Evolutionary conservation across 2,888 invertebrate genomes (phyloP), one percentile per base, ranked within the genome.

Genomic region (Zonitis immaculata): DNA sequence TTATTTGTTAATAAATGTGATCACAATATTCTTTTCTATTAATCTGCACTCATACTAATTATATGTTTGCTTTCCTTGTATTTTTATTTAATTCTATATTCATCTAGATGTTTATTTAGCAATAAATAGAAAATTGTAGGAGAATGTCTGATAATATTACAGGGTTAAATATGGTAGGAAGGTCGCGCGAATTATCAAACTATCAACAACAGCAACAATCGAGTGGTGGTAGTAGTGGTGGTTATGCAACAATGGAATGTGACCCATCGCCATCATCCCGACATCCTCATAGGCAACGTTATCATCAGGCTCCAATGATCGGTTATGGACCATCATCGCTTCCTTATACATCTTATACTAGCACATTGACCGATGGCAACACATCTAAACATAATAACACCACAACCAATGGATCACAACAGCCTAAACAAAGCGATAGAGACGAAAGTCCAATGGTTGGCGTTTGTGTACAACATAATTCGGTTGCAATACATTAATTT

Each of bases 391-490:
- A 48, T 44, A 49, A 52, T 51, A 62, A 57, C 49, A 57, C 62
- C 30, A 60, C 61, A 44, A 57, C 64, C 30, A 71, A 70, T 58
- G 69, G 73, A 55, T 69, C 73, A 43, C 74, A 61, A 49, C 75
- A 58, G 61, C 69, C 58, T 67, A 70, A 66, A 65, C 61, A 68
- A 66, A 56, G 66, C 67, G 81, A 82, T 63, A 76, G 82, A 62
- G 86, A 87, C 65, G 87, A 87, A 71, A 87, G 88, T 69, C 88
- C 89, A 64, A 89, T 93, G 89, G 87, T 92, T 70, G 90, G 88
- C 61, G 91, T 91, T 66, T 91, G 92, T 79, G 87, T 91, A 73
- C 90, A 91, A 78, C 92, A 93, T 80, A 91, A 90, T 80, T 92
- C 94, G 69, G 93, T 94, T 72, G 92, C 90, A 76, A 94, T 93